phyloP scores from a whole-genome alignment of 1,140 invertebrate species.

The Ptiloglossa arizonensis region DNA sequence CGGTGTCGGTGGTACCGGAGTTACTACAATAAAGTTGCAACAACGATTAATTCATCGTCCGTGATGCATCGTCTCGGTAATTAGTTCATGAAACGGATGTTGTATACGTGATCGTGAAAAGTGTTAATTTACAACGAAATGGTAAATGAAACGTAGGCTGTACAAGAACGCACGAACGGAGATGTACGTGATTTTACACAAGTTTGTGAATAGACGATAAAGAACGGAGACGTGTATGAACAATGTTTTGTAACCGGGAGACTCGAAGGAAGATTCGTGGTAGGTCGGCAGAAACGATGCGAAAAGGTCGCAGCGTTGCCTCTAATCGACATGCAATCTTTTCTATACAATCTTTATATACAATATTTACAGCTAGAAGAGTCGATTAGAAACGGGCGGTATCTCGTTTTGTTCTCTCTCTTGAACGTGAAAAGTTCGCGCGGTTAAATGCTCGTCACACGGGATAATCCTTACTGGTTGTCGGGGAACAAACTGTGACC shows the following conservation, averaged over 20 bases:
- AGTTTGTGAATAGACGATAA: neutral
- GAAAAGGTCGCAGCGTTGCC: neutral
- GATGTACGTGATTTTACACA: neutral
- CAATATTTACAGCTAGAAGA: slow-evolving; percentile 61
- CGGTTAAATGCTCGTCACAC: slow-evolving; percentile 9
- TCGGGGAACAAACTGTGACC: slow-evolving; percentile 77
- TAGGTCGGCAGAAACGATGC: neutral
- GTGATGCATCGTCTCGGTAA: neutral
- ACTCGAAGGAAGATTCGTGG: neutral
- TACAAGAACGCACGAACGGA: slow-evolving; percentile 10
- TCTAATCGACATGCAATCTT: slow-evolving; percentile 27
- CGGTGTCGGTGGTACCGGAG: slow-evolving; percentile 60
- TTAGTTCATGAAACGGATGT: neutral
- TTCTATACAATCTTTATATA: slow-evolving; percentile 56
- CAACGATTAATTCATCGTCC: neutral
- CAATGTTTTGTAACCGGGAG: neutral
- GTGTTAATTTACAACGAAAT: slow-evolving; percentile 35
- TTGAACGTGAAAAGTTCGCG: slow-evolving; percentile 8
- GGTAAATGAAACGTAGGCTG: neutral
- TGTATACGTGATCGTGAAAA: neutral
- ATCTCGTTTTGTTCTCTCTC: slow-evolving; percentile 22
- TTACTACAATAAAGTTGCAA: slow-evolving; percentile 59
- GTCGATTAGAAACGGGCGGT: neutral
- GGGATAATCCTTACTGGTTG: slow-evolving; percentile 72
- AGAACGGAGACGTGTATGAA: slow-evolving; percentile 28